Percentiles rank a stretch among this genome's conserved stretches.
Evolutionary conservation across 2,797 vertebrate species (phyloP).

Genomic region (Phalloptychus januarius): DNA sequence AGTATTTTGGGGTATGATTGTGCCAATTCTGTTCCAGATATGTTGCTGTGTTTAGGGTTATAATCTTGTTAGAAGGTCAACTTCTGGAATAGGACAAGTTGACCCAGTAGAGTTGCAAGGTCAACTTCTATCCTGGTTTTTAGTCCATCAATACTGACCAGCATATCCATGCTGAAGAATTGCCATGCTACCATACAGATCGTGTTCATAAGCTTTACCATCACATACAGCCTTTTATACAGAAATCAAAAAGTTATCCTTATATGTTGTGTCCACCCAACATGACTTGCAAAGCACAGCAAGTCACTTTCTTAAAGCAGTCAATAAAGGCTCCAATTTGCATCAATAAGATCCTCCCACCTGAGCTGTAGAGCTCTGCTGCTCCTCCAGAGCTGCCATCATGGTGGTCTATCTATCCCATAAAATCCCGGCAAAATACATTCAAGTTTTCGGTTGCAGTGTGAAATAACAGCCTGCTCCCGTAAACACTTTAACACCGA

Average conservation of each 20-base stretch:
- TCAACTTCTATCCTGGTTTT: not conserved
- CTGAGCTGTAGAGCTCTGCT: not conserved
- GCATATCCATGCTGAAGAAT: not conserved
- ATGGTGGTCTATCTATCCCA: not conserved
- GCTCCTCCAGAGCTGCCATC: not conserved
- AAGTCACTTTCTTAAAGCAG: not conserved
- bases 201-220: not conserved
- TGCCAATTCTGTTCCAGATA: not conserved
- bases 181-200: not conserved
- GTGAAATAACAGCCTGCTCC: constrained; percentile 30
- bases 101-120: no score
- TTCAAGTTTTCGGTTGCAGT: constrained; percentile 11
- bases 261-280: not conserved
- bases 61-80: not conserved
- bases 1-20: not conserved
- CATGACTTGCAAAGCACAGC: not conserved
- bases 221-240: not conserved
- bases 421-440: not conserved
- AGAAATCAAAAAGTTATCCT: not conserved
- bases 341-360: not conserved
- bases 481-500: constrained; percentile 36
- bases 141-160: not conserved
- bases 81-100: not conserved
- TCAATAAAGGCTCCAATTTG: not conserved
- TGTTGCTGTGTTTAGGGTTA: not conserved